Conservation (phyloP, 2,888 invertebrate species). For the Unio delphinus region DNA sequence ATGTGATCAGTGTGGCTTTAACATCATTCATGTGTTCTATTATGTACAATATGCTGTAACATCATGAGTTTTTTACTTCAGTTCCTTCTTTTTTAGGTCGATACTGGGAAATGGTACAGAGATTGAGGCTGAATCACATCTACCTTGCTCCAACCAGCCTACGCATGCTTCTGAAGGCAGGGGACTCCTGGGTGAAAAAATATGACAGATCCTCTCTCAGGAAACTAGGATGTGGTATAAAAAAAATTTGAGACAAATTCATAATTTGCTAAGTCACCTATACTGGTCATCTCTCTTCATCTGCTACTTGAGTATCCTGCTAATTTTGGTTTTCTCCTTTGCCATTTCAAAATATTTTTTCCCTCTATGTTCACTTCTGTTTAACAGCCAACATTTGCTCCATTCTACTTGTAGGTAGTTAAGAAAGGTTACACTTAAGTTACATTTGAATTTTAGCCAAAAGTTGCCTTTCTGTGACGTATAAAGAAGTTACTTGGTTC, state of each 20-base stretch:
- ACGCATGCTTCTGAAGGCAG: slow-evolving; percentile 72
- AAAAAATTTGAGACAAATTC: not conserved
- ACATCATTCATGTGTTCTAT: too few relatives aligned
- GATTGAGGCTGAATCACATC: slow-evolving; percentile 73
- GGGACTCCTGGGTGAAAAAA: slow-evolving; percentile 70
- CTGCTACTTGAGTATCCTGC: too few relatives aligned
- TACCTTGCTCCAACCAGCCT: slow-evolving; percentile 75
- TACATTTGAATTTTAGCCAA: not conserved
- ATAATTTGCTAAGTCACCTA: too few relatives aligned
- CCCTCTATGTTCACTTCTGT: too few relatives aligned
- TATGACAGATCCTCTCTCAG: slow-evolving; percentile 72
- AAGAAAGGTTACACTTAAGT: not conserved
- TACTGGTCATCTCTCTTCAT: too few relatives aligned
- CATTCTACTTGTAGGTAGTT: not conserved
- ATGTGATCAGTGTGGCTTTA: too few relatives aligned
- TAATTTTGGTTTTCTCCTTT: too few relatives aligned
- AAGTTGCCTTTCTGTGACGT: too few relatives aligned
- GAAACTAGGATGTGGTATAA: slow-evolving; percentile 53
- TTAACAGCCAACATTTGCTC: not conserved
- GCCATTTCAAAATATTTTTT: too few relatives aligned
- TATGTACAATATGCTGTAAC: too few relatives aligned
- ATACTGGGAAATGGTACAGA: slow-evolving; percentile 74
- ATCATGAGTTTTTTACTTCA: too few relatives aligned
- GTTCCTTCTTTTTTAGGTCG: slow-evolving; percentile 63
- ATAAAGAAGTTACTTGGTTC: too few relatives aligned